Conservation (phyloP, 2,888 invertebrate species). For the Scaptomyza polygonia region DNA sequence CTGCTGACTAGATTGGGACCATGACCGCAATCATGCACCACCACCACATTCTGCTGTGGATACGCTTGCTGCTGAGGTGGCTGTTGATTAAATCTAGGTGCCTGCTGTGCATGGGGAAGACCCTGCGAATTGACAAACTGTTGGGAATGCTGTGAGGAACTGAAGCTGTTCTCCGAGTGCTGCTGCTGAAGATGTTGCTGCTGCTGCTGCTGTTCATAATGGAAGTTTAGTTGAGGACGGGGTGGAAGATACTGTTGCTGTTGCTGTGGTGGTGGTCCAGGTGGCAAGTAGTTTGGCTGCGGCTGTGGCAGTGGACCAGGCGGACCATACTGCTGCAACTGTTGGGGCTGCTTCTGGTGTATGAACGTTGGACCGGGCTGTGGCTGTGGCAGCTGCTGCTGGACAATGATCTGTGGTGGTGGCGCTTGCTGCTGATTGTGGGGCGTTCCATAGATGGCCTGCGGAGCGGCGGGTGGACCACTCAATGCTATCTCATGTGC, state of each 20-base stretch:
- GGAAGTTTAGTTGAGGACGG: constrained; percentile 35
- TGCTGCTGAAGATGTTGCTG: constrained; percentile 3
- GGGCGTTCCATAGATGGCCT: constrained; percentile 28
- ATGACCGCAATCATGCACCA: constrained; percentile 82
- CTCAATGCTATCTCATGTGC: constrained; percentile 84
- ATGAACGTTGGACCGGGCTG: constrained; percentile 64
- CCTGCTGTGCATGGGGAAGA: constrained; percentile 74
- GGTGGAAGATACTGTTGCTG: constrained; percentile 69
- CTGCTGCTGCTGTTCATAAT: constrained; percentile 25
- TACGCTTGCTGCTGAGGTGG: constrained; percentile 63
- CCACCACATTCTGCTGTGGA: constrained; percentile 51
- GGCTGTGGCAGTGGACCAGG: constrained; percentile 48
- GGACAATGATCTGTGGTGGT: constrained; percentile 54
- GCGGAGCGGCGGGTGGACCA: constrained; percentile 38
- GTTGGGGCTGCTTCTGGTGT: constrained; percentile 48
- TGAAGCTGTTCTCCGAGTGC: constrained; percentile 63
- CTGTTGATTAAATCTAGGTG: constrained; percentile 73
- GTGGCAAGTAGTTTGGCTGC: constrained; percentile 56
- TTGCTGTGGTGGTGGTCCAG: constrained; percentile 53
- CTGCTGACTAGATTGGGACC: constrained; percentile 82
- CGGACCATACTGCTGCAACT: constrained; percentile 54
- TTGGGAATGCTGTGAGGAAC: constrained; percentile 67
- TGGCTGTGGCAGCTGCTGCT: constrained; percentile 79
- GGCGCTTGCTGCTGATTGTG: constrained; percentile 21
- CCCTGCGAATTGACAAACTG: constrained; percentile 75